phyloP scores from a whole-genome alignment of 1,140 invertebrate species.

The Zophobas atratus region DNA sequence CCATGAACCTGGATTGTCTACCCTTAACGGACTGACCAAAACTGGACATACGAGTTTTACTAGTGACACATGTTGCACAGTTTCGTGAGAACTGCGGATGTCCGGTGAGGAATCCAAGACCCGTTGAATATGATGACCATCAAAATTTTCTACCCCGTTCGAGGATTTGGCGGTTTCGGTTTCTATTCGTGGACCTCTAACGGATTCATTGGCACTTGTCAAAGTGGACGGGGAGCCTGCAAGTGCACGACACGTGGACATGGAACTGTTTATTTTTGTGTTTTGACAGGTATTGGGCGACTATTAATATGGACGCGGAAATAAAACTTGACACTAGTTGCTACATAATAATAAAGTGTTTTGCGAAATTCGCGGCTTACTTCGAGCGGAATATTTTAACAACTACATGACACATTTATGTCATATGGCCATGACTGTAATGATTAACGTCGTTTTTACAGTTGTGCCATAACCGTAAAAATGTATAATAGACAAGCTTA shows the following conservation, averaged over 20 bases:
- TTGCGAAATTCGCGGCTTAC: conserved; percentile 1
- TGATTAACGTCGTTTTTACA: neutral
- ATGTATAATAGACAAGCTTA: neutral
- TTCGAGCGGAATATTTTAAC: neutral
- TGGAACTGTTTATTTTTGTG: conserved; percentile 4
- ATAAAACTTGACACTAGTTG: conserved; percentile 1
- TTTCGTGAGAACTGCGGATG: conserved; percentile 61
- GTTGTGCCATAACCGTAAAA: neutral
- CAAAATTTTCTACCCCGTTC: conserved; percentile 50
- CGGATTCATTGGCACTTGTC: conserved; percentile 26
- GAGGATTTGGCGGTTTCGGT: conserved; percentile 39
- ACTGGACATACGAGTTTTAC: conserved; percentile 62
- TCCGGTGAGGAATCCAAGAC: conserved; percentile 48
- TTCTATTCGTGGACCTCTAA: conserved; percentile 51
- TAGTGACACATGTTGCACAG: conserved; percentile 57
- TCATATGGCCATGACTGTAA: neutral
- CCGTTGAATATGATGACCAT: conserved; percentile 51
- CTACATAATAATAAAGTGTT: neutral
- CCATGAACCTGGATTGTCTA: conserved; percentile 55
- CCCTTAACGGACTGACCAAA: conserved; percentile 62
- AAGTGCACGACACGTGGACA: conserved; percentile 38
- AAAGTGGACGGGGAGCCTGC: neutral
- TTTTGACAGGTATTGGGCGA: neutral
- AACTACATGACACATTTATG: neutral
- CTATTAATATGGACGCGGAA: conserved; percentile 14